These are phyloP conservation scores for Drosophila prosaltans DNA, from an alignment of 1,140 invertebrate species.

Conservation along the genomic window DNA sequence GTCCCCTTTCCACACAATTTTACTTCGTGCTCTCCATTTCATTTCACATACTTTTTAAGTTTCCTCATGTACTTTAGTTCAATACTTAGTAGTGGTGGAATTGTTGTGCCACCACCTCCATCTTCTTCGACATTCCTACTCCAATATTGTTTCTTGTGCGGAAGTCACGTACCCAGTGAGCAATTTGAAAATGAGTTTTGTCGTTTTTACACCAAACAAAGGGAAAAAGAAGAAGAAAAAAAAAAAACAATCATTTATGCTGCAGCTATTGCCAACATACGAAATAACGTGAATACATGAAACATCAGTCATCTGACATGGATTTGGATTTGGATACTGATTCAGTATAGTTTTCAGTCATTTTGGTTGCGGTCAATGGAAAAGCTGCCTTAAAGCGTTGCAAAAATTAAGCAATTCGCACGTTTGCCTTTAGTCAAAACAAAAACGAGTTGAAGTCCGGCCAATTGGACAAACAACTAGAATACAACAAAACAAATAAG, in stretches of 20 bases:
- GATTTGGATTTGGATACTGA: not conserved
- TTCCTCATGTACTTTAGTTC: constrained; percentile 17
- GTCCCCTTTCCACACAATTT: not conserved
- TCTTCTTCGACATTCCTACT: constrained; percentile 18
- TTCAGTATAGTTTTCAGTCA: constrained; percentile 14
- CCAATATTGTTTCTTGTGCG: constrained; percentile 66
- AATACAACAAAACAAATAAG: constrained; percentile 45
- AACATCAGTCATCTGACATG: not conserved
- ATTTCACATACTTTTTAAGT: constrained; percentile 27
- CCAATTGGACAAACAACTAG: constrained; percentile 58
- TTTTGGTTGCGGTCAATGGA: constrained; percentile 73
- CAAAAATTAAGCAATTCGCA: constrained; percentile 78
- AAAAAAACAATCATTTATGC: constrained; percentile 29
- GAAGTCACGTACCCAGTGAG: constrained; percentile 75
- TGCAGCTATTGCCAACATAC: constrained; percentile 4
- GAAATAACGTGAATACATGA: not conserved
- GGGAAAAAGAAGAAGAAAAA: not conserved
- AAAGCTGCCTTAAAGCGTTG: constrained; percentile 45
- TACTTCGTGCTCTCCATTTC: constrained; percentile 6
- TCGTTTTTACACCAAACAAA: constrained; percentile 62
- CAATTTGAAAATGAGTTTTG: constrained; percentile 82
- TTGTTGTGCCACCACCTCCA: not conserved
- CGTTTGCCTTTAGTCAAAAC: constrained; percentile 68
- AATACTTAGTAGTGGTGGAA: constrained; percentile 5
- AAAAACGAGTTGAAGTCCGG: constrained; percentile 44